phyloP scores from a whole-genome alignment of 1,140 invertebrate genomes.

The Ptiloglossa arizonensis region DNA sequence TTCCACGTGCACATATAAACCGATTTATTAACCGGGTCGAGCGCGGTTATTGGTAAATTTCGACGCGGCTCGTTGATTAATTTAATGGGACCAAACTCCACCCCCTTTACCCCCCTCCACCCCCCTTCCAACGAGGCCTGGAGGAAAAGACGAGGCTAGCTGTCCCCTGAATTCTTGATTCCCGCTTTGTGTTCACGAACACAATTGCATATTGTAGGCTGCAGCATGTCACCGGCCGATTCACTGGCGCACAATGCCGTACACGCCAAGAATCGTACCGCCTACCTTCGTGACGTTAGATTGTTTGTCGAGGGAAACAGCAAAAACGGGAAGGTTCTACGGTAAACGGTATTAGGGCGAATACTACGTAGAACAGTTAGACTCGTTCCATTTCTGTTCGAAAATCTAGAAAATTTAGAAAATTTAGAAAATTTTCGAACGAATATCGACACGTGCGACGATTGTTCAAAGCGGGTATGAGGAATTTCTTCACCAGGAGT shows the following conservation, averaged over 20 bases:
- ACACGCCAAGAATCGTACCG: conserved; percentile 35
- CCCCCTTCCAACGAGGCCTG: not conserved
- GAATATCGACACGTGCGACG: no score
- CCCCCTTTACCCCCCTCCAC: no score
- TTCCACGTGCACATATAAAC: no score
- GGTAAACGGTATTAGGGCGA: not conserved
- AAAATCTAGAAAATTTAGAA: no score
- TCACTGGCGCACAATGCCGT: conserved; percentile 27
- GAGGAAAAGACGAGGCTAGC: not conserved
- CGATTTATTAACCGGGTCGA: no score
- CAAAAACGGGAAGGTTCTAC: conserved; percentile 28
- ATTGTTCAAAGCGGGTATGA: no score
- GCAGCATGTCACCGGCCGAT: conserved; percentile 33
- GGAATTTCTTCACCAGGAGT: no score
- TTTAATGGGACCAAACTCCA: not conserved
- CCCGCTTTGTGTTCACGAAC: not conserved
- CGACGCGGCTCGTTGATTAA: no score
- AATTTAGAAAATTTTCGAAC: no score
- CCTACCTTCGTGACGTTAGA: conserved; percentile 54
- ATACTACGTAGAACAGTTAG: not conserved
- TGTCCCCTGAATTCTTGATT: not conserved
- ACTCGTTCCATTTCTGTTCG: not conserved
- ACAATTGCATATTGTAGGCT: not conserved
- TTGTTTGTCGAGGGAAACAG: conserved; percentile 53
- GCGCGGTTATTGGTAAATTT: no score